Percentiles rank a stretch among this genome's conserved stretches.
These are phyloP conservation scores for Okapia johnstoni DNA, from an alignment of 2,113 vertebrate species.

Conservation along the genomic window DNA sequence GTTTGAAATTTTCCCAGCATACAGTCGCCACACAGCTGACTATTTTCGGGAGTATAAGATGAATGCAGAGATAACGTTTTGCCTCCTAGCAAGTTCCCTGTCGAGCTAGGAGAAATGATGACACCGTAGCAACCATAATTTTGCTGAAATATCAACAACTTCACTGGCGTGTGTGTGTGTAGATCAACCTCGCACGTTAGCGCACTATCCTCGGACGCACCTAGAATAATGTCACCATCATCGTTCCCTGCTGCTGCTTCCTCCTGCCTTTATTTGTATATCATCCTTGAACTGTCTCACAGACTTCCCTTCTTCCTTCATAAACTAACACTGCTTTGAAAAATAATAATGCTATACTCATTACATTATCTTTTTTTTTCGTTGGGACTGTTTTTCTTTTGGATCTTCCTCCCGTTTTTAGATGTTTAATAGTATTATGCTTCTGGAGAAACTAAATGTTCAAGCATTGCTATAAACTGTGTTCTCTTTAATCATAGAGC, in stretches of 20 bases:
- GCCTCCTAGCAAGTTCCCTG: not conserved
- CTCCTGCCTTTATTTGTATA: not conserved
- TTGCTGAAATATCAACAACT: not conserved
- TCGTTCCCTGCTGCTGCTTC: not conserved
- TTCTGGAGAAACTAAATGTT: not conserved
- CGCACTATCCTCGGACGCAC: fast-evolving
- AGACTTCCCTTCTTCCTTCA: not conserved
- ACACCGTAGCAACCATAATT: not conserved
- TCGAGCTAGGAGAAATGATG: not conserved
- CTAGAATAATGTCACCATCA: not conserved
- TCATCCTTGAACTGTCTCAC: not conserved
- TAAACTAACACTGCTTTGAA: not conserved
- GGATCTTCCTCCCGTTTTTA: not conserved
- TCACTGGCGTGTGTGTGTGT: not conserved
- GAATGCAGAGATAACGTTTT: not conserved
- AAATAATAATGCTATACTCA: not conserved
- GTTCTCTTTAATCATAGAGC: not conserved
- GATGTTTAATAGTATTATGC: not conserved
- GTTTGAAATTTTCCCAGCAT: not conserved
- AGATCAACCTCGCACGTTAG: no score
- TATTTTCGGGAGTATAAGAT: not conserved
- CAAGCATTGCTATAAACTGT: not conserved
- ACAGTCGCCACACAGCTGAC: not conserved
- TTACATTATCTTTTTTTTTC: not conserved
- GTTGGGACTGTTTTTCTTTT: not conserved